Percentiles rank a stretch among this genome's conserved stretches.
phyloP scores from a whole-genome alignment of 2,888 invertebrate species.

The Cataglyphis livida region DNA sequence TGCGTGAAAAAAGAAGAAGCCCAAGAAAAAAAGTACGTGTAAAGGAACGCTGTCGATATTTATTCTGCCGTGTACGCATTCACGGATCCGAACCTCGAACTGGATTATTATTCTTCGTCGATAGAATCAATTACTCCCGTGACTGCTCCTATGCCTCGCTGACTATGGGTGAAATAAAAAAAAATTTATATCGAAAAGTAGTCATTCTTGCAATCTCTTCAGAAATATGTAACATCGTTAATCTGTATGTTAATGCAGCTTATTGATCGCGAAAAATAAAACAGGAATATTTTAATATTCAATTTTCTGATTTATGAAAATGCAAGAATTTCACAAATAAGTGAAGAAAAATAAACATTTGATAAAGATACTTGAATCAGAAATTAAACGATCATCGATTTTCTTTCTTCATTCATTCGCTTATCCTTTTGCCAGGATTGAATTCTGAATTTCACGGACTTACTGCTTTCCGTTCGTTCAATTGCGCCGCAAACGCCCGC shows the following conservation, averaged over 20 bases:
- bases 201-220: slow-evolving; percentile 4
- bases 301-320: not conserved
- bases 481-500: slow-evolving; percentile 7
- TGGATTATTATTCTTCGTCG: slow-evolving; percentile 23
- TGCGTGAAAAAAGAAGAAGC: not conserved
- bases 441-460: not conserved
- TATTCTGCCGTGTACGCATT: not conserved
- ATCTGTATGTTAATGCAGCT: not conserved
- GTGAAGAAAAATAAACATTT: not conserved
- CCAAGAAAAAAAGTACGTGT: not conserved
- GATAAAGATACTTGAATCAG: not conserved
- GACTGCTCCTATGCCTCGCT: not conserved
- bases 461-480: not conserved
- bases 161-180: not conserved
- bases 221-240: slow-evolving; percentile 15
- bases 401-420: too few species aligned
- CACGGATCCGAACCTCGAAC: slow-evolving; percentile 2
- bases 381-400: not conserved
- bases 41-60: not conserved
- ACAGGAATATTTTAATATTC: not conserved
- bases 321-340: not conserved
- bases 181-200: slow-evolving; percentile 16
- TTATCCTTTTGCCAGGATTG: not conserved
- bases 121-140: slow-evolving; percentile 30
- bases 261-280: not conserved